Percentiles rank a stretch among this genome's conserved stretches.
Evolutionary conservation across 2,888 invertebrate genomes (phyloP).

Genomic region (Muschampia plurimacula): DNA sequence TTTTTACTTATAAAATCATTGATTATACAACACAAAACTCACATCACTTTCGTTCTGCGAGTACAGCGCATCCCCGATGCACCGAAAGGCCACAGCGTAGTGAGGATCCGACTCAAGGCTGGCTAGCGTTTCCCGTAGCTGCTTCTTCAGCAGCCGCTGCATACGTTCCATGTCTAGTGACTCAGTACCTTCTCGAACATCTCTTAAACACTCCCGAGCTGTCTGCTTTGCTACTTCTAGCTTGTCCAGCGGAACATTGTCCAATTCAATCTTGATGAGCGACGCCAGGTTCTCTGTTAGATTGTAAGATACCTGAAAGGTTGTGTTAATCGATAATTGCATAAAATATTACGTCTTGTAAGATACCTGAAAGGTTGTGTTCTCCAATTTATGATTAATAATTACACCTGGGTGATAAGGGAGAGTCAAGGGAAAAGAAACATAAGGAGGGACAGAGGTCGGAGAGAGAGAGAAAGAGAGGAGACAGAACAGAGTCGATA

Average conservation of each 20-base stretch:
- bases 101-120: slow-evolving; percentile 92
- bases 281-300: slow-evolving; percentile 90
- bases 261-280: slow-evolving; percentile 89
- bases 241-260: slow-evolving; percentile 90
- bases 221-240: slow-evolving; percentile 86
- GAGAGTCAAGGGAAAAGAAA: no score
- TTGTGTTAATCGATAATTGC: neutral
- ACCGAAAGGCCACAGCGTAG: slow-evolving; percentile 90
- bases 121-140: slow-evolving; percentile 88
- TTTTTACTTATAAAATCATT: no score
- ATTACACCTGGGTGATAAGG: no score
- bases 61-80: slow-evolving; percentile 94
- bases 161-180: slow-evolving; percentile 91
- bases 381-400: slow-evolving; percentile 75
- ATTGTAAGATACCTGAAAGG: slow-evolving; percentile 87
- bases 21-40: slow-evolving; percentile 58
- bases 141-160: slow-evolving; percentile 89
- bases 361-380: slow-evolving; percentile 81
- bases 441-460: no score
- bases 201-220: slow-evolving; percentile 67
- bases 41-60: slow-evolving; percentile 91
- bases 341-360: slow-evolving; percentile 84
- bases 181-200: slow-evolving; percentile 65
- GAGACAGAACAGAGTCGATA: no score
- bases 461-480: no score